Evolutionary conservation across 2,113 vertebrate genomes (phyloP), one percentile per base, ranked within the genome.

Genomic region (Melanerpes aurifrons): DNA sequence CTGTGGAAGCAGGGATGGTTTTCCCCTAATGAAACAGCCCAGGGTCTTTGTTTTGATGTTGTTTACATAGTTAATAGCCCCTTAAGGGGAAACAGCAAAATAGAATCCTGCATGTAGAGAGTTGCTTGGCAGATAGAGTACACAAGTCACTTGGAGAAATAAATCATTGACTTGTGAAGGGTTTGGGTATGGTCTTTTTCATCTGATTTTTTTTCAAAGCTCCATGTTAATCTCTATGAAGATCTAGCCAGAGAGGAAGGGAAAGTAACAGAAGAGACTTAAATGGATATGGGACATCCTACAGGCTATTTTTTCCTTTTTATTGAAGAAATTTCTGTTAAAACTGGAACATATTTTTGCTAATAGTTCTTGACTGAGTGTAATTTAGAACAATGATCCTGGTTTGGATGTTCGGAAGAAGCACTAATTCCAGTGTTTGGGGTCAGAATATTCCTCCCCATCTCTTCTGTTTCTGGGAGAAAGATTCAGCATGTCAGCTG

Each of bases 31-130:
- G 94, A 95, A 96, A 90, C 1, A 8, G 62, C 64, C 57, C 32
- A 77, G n/a, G 61, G 29, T 95, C 61, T 96, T 92, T 89, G 67
- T 88, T 90, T 91, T 87, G 70, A 95, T 82, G 87, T 75, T 92
- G 91, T 96, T 96, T 96, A 96, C 91, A 90, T 82, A 94, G 77
- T 76, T 94, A 94, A 96, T 69, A 87, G 54, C 63, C 78, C 86
- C 87, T 72, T 91, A 82, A 81, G 91, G 91, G 69, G 59, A 90
- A 94, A 84, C 9, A 85, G 57, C 28, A 88, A 87, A 85, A 61
- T 26, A 86, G 91, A 90, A 77, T 40, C 22, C 20, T 62, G 4
- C 24, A 56, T 7, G 16, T 77, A 54, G 53, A 68, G 15, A 73
- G 32, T 25, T 74, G 63, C 7, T 92, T 35, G 75, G 47, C 29